phyloP scores from a whole-genome alignment of 2,797 vertebrate species.

The Sebastes elongatus region DNA sequence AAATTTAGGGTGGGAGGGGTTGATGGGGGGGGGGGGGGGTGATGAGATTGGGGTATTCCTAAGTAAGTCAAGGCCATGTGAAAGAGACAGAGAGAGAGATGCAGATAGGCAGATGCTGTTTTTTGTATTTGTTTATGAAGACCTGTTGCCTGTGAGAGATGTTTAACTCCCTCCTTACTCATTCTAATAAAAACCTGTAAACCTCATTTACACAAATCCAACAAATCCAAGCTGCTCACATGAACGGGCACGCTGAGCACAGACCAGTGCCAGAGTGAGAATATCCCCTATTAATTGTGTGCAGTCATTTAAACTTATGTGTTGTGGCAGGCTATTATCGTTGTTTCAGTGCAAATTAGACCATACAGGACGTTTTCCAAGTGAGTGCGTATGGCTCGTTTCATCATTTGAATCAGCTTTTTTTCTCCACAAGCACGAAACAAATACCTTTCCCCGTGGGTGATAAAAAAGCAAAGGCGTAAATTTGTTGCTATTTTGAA shows the following conservation, averaged over 20 bases:
- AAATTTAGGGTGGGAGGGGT: constrained; percentile 60
- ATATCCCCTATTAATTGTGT: constrained; percentile 39
- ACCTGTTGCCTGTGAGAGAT: constrained; percentile 64
- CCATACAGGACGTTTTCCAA: constrained; percentile 55
- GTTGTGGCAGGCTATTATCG: constrained; percentile 44
- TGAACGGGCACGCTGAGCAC: constrained; percentile 27
- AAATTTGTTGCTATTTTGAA: constrained; percentile 64
- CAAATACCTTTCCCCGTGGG: constrained; percentile 44
- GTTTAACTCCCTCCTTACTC: constrained; percentile 8
- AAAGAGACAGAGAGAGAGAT: constrained; percentile 18
- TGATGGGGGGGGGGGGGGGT: not conserved
- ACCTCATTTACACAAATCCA: constrained; percentile 24
- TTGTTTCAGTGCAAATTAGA: constrained; percentile 49
- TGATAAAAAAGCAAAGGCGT: constrained; percentile 23
- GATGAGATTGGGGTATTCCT: constrained; percentile 65
- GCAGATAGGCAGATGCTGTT: not conserved
- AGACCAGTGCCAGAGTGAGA: constrained; percentile 21
- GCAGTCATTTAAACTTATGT: constrained; percentile 49
- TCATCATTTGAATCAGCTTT: constrained; percentile 34
- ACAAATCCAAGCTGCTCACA: constrained; percentile 12
- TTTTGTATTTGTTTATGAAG: not conserved
- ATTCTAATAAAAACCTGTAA: constrained; percentile 19
- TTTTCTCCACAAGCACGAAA: constrained; percentile 19
- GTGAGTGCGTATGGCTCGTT: constrained; percentile 52
- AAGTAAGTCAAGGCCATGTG: constrained; percentile 53